phyloP scores from a whole-genome alignment of 2,113 vertebrate species.

The Rhodinocichla rosea region DNA sequence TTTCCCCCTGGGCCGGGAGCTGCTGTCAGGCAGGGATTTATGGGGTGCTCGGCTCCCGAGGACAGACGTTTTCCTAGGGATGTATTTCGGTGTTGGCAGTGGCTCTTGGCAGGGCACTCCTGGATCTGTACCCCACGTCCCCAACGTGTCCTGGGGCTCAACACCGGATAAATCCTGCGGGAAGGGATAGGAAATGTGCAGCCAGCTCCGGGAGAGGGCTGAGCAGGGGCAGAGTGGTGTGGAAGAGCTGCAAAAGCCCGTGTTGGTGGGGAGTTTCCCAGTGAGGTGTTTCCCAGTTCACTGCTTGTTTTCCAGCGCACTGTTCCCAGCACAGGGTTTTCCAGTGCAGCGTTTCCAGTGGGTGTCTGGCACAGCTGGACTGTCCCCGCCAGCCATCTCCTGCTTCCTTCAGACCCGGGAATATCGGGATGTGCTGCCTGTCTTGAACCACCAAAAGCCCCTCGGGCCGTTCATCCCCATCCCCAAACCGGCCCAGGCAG shows the following conservation, averaged over 20 bases:
- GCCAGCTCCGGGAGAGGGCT: background rate
- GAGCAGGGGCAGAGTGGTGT: background rate
- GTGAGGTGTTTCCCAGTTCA: background rate
- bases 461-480: background rate
- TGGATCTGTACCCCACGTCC: background rate
- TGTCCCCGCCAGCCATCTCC: background rate
- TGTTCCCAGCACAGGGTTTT: background rate
- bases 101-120: background rate
- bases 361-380: background rate
- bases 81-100: background rate
- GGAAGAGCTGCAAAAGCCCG: background rate
- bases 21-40: background rate
- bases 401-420: background rate
- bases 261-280: background rate
- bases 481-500: background rate
- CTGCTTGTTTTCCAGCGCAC: background rate
- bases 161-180: accelerated
- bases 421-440: background rate
- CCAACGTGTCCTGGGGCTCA: background rate
- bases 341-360: background rate
- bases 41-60: background rate
- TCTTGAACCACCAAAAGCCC: background rate
- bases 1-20: background rate
- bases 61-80: slow-evolving; percentile 1
- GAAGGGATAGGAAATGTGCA: background rate